A percentile compares a stretch with the other conserved stretches of the same genome.
These are phyloP conservation scores for Hippocampus comes DNA, from an alignment of 2,113 vertebrate genomes.

Conservation along the genomic window DNA sequence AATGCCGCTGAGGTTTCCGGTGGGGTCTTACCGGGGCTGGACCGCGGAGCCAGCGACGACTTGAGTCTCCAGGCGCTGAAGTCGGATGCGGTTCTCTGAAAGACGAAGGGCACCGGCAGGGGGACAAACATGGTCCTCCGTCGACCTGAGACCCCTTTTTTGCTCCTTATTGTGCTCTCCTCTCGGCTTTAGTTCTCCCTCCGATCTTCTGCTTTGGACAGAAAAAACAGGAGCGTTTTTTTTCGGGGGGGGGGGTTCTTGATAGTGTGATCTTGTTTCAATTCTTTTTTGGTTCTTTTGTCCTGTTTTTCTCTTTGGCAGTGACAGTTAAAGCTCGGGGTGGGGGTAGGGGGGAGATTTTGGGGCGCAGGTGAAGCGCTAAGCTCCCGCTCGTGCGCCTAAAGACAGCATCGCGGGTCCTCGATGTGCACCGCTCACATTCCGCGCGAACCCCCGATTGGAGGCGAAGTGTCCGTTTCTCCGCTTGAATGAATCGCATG, in stretches of 20 bases:
- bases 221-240: slow-evolving; percentile 15
- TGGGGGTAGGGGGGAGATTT: not conserved
- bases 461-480: not conserved
- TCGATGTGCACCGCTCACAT: not conserved
- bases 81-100: slow-evolving; percentile 82
- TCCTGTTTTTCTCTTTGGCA: not conserved
- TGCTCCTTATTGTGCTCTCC: slow-evolving; percentile 10
- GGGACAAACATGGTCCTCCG: slow-evolving; percentile 76
- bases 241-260: not conserved
- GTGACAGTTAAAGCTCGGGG: not conserved
- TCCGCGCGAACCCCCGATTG: not conserved
- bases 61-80: slow-evolving; percentile 82
- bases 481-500: not conserved
- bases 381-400: not conserved
- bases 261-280: not conserved
- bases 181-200: slow-evolving; percentile 55
- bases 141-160: slow-evolving; percentile 58
- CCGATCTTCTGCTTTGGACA: slow-evolving; percentile 32
- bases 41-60: slow-evolving; percentile 78
- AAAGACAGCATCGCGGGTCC: not conserved
- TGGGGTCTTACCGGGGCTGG: slow-evolving; percentile 76
- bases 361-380: slow-evolving; percentile 1
- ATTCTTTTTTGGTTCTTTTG: slow-evolving; percentile 6
- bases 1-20: too few relatives aligned
- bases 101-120: slow-evolving; percentile 79